Evolutionary conservation across 2,113 vertebrate species (phyloP).

Genomic region (Chionis minor): DNA sequence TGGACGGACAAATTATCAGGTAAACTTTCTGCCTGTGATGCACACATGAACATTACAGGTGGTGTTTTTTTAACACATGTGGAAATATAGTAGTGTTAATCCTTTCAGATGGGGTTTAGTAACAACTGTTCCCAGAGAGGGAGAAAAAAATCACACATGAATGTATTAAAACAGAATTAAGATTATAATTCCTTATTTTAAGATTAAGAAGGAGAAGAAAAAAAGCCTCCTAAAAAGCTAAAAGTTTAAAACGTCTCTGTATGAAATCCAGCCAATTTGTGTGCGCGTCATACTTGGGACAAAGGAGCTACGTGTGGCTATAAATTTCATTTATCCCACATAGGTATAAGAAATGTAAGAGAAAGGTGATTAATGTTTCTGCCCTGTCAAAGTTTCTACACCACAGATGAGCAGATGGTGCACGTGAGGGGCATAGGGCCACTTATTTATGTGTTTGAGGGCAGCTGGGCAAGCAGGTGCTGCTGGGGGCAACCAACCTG

Average conservation of each 20-base stretch:
- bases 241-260: neutral
- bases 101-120: neutral
- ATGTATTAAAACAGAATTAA: neutral
- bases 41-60: neutral
- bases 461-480: neutral
- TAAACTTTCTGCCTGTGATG: neutral
- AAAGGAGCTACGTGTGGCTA: neutral
- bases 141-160: neutral
- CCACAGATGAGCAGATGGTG: rapidly evolving
- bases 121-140: neutral
- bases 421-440: rapidly evolving
- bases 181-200: neutral
- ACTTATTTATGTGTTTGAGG: neutral
- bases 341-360: neutral
- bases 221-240: neutral
- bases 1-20: neutral
- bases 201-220: neutral
- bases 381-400: rapidly evolving
- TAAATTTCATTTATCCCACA: neutral
- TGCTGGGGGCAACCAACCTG: neutral
- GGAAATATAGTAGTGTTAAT: neutral
- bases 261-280: neutral
- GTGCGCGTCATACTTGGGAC: neutral
- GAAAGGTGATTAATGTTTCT: neutral
- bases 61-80: neutral